A percentile compares a stretch with the other conserved stretches of the same genome.
These are phyloP conservation scores for Acrocephalus scirpaceus DNA, from an alignment of 2,797 vertebrate species.

Conservation along the genomic window DNA sequence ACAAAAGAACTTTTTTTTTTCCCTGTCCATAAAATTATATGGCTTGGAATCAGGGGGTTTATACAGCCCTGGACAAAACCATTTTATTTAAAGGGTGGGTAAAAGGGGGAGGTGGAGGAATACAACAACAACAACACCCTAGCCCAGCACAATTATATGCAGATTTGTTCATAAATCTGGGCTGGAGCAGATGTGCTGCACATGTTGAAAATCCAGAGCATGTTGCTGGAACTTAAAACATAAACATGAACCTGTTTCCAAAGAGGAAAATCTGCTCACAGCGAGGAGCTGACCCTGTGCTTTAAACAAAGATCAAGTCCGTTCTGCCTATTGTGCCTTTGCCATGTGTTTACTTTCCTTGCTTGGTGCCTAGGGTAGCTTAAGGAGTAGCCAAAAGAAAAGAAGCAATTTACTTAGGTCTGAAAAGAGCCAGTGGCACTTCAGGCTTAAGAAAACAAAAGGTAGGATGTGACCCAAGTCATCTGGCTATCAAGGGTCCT, in stretches of 20 bases:
- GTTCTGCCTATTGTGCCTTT: slow-evolving; percentile 67
- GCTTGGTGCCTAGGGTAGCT: slow-evolving; percentile 48
- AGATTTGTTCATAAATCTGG: slow-evolving; percentile 81
- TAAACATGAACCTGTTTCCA: slow-evolving; percentile 81
- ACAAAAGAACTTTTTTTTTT: slow-evolving; percentile 75
- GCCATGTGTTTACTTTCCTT: slow-evolving; percentile 60
- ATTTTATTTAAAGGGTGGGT: slow-evolving; percentile 76
- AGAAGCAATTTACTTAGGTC: slow-evolving; percentile 45
- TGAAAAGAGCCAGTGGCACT: slow-evolving; percentile 28
- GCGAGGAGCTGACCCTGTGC: slow-evolving; percentile 72
- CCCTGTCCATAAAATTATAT: slow-evolving; percentile 82
- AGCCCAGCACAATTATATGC: slow-evolving; percentile 78
- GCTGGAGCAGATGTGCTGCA: slow-evolving; percentile 74
- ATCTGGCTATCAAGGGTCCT: slow-evolving; percentile 18
- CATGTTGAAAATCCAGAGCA: slow-evolving; percentile 76
- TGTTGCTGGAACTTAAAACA: slow-evolving; percentile 79
- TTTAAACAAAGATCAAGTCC: slow-evolving; percentile 76
- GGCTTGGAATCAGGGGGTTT: slow-evolving; percentile 77
- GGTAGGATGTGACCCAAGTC: slow-evolving; percentile 45
- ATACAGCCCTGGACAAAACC: slow-evolving; percentile 71
- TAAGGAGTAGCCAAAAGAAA: slow-evolving; percentile 55
- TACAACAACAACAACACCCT: slow-evolving; percentile 62
- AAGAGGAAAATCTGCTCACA: slow-evolving; percentile 79
- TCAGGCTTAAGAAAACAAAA: background rate
- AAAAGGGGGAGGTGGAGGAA: background rate